phyloP scores from a whole-genome alignment of 2,113 vertebrate genomes.

The Cyprinodon variegatus region DNA sequence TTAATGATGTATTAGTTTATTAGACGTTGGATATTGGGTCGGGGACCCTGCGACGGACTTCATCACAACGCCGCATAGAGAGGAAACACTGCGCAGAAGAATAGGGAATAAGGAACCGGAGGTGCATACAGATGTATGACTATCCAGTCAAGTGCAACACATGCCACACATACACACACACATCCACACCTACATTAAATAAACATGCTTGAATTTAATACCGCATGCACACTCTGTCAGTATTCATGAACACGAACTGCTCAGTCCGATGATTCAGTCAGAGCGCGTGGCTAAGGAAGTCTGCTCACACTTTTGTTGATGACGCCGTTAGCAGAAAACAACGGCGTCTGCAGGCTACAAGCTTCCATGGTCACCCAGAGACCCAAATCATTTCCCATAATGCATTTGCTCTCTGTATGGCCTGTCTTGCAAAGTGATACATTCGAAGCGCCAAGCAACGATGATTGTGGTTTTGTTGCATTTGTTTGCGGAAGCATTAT shows the following conservation, averaged over 20 bases:
- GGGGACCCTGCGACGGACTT: constrained; percentile 76
- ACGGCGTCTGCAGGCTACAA: neutral
- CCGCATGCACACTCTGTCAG: constrained; percentile 51
- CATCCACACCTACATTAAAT: constrained; percentile 47
- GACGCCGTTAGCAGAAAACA: constrained; percentile 29
- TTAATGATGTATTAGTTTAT: constrained; percentile 82
- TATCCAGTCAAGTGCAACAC: constrained; percentile 11
- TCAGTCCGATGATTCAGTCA: constrained; percentile 49
- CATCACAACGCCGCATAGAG: constrained; percentile 64
- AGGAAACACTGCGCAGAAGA: constrained; percentile 57
- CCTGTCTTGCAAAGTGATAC: constrained; percentile 36
- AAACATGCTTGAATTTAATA: constrained; percentile 56
- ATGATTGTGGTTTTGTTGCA: constrained; percentile 45
- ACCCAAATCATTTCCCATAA: constrained; percentile 54
- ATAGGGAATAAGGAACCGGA: constrained; percentile 35
- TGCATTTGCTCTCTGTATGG: constrained; percentile 22
- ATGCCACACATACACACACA: constrained; percentile 25
- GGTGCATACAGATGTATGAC: constrained; percentile 65
- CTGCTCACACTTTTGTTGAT: constrained; percentile 21
- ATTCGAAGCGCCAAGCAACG: constrained; percentile 12
- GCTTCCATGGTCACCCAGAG: constrained; percentile 26
- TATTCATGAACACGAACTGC: constrained; percentile 69
- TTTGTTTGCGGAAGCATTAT: constrained; percentile 49
- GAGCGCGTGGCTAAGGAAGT: constrained; percentile 59
- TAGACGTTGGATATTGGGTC: constrained; percentile 77